Evolutionary conservation across 2,888 invertebrate species (phyloP), one percentile per base, ranked within the genome.

Genomic region (Dasysyrphus albostriatus): DNA sequence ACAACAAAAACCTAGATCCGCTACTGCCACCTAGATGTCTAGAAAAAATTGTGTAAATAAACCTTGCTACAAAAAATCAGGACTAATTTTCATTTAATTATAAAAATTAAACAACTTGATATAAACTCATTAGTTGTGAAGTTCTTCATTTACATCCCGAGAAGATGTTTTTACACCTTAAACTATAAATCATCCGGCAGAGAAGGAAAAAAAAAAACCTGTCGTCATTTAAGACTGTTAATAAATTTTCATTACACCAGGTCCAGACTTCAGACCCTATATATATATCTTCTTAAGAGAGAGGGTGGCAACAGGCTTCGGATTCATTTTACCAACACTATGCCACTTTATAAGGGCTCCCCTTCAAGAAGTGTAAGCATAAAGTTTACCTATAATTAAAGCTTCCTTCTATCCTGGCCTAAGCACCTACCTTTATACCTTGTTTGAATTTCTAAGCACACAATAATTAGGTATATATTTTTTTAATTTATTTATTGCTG

Each of bases 231-330:
- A 44, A 72, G 74, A 42, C 80, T 77, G 65, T 73, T 88, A 80
- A 88, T 88, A 88, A 83, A 88, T 88, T 83, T 88, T 75, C 88
- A 88, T 83, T 88, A 88, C 67, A 72, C 29, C 37, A 51, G 69
- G 56, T 19, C 37, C 39, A 9, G 54, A n/a, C 65, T 39, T 19
- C 39, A 9, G 54, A n/a, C 65, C 39, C 24, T 61, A 70, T 19
- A 29, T 5, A n/a, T n/a, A n/a, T 14, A 44, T 44, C 7, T 47
- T 9, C 16, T 6, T 49, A 34, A 63, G 6, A 42, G 44, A 29
- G 19, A 34, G 47, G 37, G 24, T 83, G 49, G 54, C 16, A 34
- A 47, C 12, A 32, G 16, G 65, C 44, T n/a, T 58, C 69, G 47
- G 37, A 69, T 81, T 59, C n/a, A 37, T 19, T 59, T 39, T 19